A percentile compares a stretch with the other conserved stretches of the same genome.
Evolutionary conservation across 2,888 invertebrate genomes (phyloP).

Genomic region (Stenoptilia bipunctidactyla): DNA sequence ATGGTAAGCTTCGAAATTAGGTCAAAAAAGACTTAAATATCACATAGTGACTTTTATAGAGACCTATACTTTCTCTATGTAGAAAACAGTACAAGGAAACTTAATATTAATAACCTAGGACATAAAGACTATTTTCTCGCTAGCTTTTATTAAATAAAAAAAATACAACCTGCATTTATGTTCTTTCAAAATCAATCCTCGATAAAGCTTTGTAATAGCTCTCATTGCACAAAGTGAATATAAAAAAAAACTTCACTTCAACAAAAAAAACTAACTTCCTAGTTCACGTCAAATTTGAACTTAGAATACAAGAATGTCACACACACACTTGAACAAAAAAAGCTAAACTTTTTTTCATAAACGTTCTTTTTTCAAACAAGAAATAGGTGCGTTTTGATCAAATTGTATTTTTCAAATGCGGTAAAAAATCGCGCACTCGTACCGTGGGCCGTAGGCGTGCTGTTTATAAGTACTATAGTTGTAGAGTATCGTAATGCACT

Average conservation of each 20-base stretch:
- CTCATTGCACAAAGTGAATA: conserved; percentile 3
- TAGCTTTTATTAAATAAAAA: background rate
- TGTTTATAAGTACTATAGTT: conserved; percentile 54
- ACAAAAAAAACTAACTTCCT: conserved; percentile 6
- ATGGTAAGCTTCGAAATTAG: background rate
- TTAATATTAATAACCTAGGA: background rate
- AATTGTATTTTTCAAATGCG: conserved; percentile 69
- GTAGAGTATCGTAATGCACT: conserved; percentile 60
- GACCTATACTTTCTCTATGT: conserved; percentile 32
- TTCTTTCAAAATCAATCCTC: background rate
- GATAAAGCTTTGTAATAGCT: conserved; percentile 1
- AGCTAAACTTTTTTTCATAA: conserved; percentile 1
- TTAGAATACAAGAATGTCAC: too few relatives aligned
- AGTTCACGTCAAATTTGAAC: conserved; percentile 19
- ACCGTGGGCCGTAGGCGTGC: conserved; percentile 54
- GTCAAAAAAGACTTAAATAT: conserved; percentile 20
- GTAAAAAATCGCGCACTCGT: conserved; percentile 59
- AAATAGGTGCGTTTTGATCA: conserved; percentile 63
- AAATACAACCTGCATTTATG: conserved; percentile 9
- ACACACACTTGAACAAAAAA: conserved; percentile 6
- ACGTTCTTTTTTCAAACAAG: conserved; percentile 34
- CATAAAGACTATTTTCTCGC: background rate
- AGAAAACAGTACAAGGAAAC: conserved; percentile 18
- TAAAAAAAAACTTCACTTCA: too few relatives aligned
- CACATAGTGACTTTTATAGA: conserved; percentile 26